Evolutionary conservation across 2,113 vertebrate genomes (phyloP).

Genomic region (Triplophysa dalaica): DNA sequence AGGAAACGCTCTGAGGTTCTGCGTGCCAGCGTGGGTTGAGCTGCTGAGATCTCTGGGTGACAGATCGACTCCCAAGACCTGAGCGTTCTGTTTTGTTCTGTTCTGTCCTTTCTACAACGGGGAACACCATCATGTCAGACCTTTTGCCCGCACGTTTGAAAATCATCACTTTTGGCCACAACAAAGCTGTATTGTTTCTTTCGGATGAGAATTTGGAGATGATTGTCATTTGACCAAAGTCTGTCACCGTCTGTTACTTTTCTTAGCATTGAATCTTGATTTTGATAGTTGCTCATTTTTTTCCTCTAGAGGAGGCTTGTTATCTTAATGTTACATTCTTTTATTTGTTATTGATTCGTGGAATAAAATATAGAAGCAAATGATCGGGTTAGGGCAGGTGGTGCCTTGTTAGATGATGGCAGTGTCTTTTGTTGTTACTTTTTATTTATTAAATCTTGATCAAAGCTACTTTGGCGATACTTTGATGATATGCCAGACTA

Average conservation of each 20-base stretch:
- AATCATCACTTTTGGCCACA: background rate
- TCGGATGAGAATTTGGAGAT: background rate
- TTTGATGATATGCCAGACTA: constrained; percentile 24
- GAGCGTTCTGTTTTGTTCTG: constrained; percentile 2
- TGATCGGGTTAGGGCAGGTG: background rate
- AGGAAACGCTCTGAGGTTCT: background rate
- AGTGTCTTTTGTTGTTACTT: background rate
- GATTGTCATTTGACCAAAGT: background rate
- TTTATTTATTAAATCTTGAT: constrained; percentile 1
- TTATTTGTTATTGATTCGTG: too few relatives aligned
- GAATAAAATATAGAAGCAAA: too few relatives aligned
- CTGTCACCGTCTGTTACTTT: background rate
- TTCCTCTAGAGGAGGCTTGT: too few relatives aligned
- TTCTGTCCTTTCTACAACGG: constrained; percentile 8
- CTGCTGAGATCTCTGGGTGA: constrained; percentile 16
- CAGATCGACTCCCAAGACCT: constrained; percentile 5
- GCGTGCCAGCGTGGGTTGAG: constrained; percentile 20
- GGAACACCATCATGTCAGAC: background rate
- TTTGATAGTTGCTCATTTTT: too few relatives aligned
- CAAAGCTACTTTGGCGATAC: constrained; percentile 5
- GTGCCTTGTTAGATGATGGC: background rate
- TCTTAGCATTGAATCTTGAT: too few relatives aligned
- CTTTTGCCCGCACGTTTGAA: background rate
- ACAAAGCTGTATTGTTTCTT: background rate
- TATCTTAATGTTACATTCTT: too few relatives aligned